Conservation (phyloP, 2,888 invertebrate genomes). For the Caenorhabditis panamensis region DNA sequence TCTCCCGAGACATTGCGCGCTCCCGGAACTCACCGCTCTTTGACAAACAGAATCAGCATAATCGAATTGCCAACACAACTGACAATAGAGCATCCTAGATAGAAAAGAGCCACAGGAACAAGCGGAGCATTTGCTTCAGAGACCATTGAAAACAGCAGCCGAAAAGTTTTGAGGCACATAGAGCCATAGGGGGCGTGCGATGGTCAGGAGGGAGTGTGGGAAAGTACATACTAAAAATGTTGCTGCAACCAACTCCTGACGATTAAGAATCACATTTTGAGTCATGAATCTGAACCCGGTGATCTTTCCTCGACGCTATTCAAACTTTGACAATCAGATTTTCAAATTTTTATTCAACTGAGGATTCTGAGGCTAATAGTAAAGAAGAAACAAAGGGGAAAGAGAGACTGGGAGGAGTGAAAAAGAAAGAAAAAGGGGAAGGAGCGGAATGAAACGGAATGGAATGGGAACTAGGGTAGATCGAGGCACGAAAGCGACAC, state of each 20-base stretch:
- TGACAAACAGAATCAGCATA: constrained; percentile 52
- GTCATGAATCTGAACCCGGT: constrained; percentile 19
- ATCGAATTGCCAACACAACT: constrained; percentile 49
- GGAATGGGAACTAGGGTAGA: constrained; percentile 18
- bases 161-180: neutral
- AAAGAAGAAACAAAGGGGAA: constrained; percentile 10
- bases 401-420: constrained; percentile 11
- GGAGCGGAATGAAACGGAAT: constrained; percentile 21
- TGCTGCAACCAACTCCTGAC: constrained; percentile 7
- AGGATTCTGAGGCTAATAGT: constrained; percentile 6
- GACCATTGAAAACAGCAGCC: constrained; percentile 27
- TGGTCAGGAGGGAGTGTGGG: constrained; percentile 14
- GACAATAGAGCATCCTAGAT: constrained; percentile 40
- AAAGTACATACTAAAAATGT: constrained; percentile 38
- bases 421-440: constrained; percentile 25
- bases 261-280: no score
- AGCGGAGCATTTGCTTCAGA: constrained; percentile 26
- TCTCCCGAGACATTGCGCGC: no score
- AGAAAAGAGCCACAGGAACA: constrained; percentile 41
- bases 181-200: constrained; percentile 5
- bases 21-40: constrained; percentile 20
- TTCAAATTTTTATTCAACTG: no score
- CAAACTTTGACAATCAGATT: no score
- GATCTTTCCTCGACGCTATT: no score
- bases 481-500: constrained; percentile 45